A percentile compares a stretch with the other conserved stretches of the same genome.
phyloP scores from a whole-genome alignment of 2,888 invertebrate species.

The Scaptomyza cyrtandrae region DNA sequence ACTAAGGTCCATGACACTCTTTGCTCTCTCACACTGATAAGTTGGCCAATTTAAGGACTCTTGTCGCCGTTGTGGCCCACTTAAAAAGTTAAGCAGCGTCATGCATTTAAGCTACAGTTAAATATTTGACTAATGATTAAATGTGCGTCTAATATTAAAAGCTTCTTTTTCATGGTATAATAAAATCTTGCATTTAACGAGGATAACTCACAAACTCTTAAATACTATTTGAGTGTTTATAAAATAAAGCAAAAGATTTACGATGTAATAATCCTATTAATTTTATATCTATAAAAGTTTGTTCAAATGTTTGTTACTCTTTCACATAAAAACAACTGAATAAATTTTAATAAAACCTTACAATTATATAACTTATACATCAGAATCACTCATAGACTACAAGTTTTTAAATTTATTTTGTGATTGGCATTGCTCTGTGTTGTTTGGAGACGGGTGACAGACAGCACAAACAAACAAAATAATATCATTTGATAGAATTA shows the following conservation, averaged over 20 bases:
- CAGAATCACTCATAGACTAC: too few species aligned
- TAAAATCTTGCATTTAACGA: slow-evolving; percentile 1
- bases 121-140: slow-evolving; percentile 66
- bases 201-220: background rate
- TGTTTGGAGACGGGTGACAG: too few species aligned
- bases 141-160: slow-evolving; percentile 17
- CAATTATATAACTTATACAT: too few species aligned
- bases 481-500: too few species aligned
- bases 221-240: slow-evolving; percentile 2
- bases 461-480: too few species aligned
- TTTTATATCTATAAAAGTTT: too few species aligned
- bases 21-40: slow-evolving; percentile 27
- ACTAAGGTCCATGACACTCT: slow-evolving; percentile 44
- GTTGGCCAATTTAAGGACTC: slow-evolving; percentile 39
- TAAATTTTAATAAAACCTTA: too few species aligned
- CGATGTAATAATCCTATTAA: background rate
- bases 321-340: too few species aligned
- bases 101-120: slow-evolving; percentile 42
- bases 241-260: background rate
- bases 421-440: too few species aligned
- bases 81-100: slow-evolving; percentile 37
- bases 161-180: slow-evolving; percentile 11
- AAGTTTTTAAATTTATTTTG: too few species aligned
- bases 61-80: slow-evolving; percentile 15
- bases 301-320: too few species aligned